Conservation (phyloP, 2,797 vertebrate genomes). For the Parotocinclus haroldoi region DNA sequence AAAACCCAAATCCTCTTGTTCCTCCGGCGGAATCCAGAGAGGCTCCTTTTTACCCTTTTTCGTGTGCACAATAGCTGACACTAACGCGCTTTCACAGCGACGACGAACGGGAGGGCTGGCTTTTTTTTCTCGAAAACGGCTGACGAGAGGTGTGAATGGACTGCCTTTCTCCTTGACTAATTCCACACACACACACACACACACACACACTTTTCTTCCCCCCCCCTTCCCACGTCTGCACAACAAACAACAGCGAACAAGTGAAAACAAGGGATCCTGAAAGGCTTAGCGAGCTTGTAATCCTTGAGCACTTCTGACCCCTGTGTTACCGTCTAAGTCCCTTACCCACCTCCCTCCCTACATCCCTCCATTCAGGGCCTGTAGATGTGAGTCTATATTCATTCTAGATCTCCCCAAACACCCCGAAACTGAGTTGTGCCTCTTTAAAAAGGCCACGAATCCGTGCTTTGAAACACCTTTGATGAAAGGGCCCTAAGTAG, state of each 20-base stretch:
- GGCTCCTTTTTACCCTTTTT: constrained; percentile 62
- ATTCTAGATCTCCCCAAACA: constrained; percentile 56
- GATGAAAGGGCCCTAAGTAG: constrained; percentile 67
- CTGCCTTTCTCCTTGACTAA: constrained; percentile 79
- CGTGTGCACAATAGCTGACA: constrained; percentile 71
- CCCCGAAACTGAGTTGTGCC: constrained; percentile 60
- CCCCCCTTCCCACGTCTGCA: constrained; percentile 60
- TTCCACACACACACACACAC: constrained; percentile 62
- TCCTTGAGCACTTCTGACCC: constrained; percentile 80
- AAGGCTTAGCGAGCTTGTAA: constrained; percentile 78
- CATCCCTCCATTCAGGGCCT: constrained; percentile 60
- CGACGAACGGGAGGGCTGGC: constrained; percentile 76
- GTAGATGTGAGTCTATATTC: constrained; percentile 72
- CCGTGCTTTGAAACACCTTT: constrained; percentile 71
- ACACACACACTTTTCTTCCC: constrained; percentile 27
- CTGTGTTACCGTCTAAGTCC: constrained; percentile 73
- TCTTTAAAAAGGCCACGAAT: constrained; percentile 74
- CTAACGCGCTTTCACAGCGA: constrained; percentile 76
- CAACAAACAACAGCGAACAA: constrained; percentile 75
- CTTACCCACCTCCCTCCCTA: constrained; percentile 71
- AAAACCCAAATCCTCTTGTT: constrained; percentile 76
- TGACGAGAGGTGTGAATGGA: constrained; percentile 81
- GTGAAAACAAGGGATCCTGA: constrained; percentile 74
- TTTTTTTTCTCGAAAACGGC: constrained; percentile 67
- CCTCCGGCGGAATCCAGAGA: constrained; percentile 73